Base-by-base conservation (phyloP, 2,888 invertebrate genomes). In the Mythimna loreyi region DNA sequence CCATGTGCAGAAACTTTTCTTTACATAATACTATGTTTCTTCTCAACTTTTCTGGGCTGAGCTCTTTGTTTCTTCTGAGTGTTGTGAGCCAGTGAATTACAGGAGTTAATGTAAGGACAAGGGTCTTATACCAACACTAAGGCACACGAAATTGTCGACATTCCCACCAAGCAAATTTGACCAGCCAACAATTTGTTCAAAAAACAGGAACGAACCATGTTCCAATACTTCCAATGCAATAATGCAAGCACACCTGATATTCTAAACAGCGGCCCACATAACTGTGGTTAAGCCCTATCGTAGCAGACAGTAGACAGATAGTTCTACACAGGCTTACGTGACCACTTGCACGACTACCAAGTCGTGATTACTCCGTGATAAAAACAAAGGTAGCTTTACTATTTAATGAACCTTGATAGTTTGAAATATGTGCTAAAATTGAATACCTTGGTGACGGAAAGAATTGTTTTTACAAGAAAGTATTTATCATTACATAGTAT, bases 281-380 rank as follows among this genome's bases (percentile, higher is more conserved):
- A 33, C 49, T 77, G 77, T 75, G 79, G 75, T 78, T 65, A 56
- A 47, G 55, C 50, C 53, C 52, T 59, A 74, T 66, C 21, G 56
- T 40, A 53, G 30, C 52, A 50, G 53, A 63, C 75, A 56, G 49
- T 61, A 61, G 61, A 75, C 57, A 65, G 40, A 75, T 60, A 62
- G 45, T 67, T 75, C 50, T 71, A 36, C n/a, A 57, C 25, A 58
- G 58, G 82, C 81, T 75, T 83, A 84, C 85, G 85, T 85, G 85
- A 85, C 84, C 65, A 25, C 60, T 56, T 21, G 72, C 85, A 85
- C 81, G 85, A 69, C 65, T 70, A 60, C 63, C 45, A 63, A 73
- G 36, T 81, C 78, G 80, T 81, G 81, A 58, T 57, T 57, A 30
- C 7, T 56, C 49, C 45, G 30, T 58, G 28, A 67, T 69, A 63